These are phyloP conservation scores for Chloroceryle inda DNA, from an alignment of 2,797 vertebrate genomes.

Conservation along the genomic window DNA sequence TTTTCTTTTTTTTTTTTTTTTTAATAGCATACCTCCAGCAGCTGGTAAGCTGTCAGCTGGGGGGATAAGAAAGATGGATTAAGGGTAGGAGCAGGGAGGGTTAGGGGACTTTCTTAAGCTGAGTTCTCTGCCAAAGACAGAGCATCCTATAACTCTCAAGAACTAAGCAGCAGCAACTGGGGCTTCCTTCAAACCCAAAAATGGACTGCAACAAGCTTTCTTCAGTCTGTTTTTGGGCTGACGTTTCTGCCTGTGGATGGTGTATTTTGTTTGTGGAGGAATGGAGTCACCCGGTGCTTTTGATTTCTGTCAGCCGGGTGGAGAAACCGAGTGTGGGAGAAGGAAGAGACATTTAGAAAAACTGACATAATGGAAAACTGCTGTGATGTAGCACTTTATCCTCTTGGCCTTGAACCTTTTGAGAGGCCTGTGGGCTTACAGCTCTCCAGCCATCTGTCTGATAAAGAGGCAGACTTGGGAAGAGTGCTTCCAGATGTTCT, in stretches of 20 bases:
- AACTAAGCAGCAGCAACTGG: rapidly evolving
- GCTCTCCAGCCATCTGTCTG: conserved; percentile 19
- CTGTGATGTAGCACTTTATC: conserved; percentile 19
- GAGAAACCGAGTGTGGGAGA: background rate
- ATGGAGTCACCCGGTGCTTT: background rate
- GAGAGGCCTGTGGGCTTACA: background rate
- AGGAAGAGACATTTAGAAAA: background rate
- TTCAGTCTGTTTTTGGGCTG: background rate
- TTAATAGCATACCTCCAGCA: background rate
- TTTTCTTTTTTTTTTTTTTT: background rate
- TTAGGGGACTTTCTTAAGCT: background rate
- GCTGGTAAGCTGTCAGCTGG: background rate
- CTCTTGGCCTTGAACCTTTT: conserved; percentile 35
- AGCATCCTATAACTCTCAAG: rapidly evolving
- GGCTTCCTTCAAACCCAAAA: background rate
- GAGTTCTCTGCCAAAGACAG: background rate
- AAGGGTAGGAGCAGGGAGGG: background rate
- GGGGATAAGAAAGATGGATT: background rate
- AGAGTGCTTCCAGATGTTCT: conserved; percentile 3
- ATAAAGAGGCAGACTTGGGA: conserved; percentile 23
- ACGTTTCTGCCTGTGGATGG: background rate
- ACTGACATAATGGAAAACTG: background rate
- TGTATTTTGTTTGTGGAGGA: background rate
- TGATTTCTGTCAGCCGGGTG: rapidly evolving
- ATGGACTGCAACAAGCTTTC: background rate